These are phyloP conservation scores for Lota lota DNA, from an alignment of 2,113 vertebrate species.

Conservation along the genomic window DNA sequence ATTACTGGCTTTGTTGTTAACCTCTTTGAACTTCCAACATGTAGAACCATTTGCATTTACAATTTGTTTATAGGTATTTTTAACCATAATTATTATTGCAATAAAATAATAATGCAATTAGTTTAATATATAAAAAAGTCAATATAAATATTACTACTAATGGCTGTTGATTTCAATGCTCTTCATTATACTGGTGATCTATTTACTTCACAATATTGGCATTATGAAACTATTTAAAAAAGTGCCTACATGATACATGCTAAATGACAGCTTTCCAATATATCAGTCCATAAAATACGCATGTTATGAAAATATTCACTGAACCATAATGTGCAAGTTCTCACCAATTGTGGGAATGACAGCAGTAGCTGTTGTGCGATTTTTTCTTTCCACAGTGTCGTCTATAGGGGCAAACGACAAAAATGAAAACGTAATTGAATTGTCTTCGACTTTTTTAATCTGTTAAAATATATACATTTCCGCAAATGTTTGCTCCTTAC, in stretches of 20 bases:
- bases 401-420: conserved; percentile 36
- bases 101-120: background rate
- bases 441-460: background rate
- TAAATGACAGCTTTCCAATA: background rate
- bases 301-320: background rate
- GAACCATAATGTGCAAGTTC: conserved; percentile 13
- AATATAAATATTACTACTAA: no score
- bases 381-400: conserved; percentile 62
- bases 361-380: conserved; percentile 62
- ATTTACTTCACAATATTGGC: background rate
- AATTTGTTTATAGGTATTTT: background rate
- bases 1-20: no score
- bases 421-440: background rate
- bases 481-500: conserved; percentile 61
- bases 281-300: background rate
- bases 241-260: background rate
- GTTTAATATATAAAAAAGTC: no score
- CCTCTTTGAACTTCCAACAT: no score
- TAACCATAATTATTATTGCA: background rate
- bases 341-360: conserved; percentile 74
- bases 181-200: no score
- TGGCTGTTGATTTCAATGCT: no score
- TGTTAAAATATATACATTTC: background rate
- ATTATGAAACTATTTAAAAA: background rate
- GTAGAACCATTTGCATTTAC: background rate